These are phyloP conservation scores for Gonatopus flavifemur DNA, from an alignment of 1,140 invertebrate species.

Conservation along the genomic window DNA sequence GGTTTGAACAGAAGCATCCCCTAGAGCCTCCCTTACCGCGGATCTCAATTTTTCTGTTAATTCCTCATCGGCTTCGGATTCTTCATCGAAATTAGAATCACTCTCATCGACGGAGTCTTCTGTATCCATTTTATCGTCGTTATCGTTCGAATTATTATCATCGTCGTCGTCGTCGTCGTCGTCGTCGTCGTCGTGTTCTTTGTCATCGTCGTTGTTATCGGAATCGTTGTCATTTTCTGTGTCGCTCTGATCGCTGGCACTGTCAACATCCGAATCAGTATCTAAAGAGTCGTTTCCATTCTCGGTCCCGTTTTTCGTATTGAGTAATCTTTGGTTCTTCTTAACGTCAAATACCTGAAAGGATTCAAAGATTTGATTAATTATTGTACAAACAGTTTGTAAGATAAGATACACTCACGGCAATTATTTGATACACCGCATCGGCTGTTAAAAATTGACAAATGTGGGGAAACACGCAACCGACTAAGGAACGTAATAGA, in stretches of 20 bases:
- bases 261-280: too few relatives aligned
- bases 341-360: slow-evolving; percentile 65
- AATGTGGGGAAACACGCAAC: slow-evolving; percentile 72
- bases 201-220: slow-evolving; percentile 52
- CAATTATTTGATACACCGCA: slow-evolving; percentile 72
- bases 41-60: slow-evolving; percentile 67
- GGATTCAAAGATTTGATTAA: too few relatives aligned
- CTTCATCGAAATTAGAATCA: slow-evolving; percentile 53
- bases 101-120: slow-evolving; percentile 51
- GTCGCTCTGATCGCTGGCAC: too few relatives aligned
- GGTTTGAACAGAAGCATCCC: slow-evolving; percentile 58
- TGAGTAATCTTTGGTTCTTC: slow-evolving; percentile 64
- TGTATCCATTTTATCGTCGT: slow-evolving; percentile 41
- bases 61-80: slow-evolving; percentile 64
- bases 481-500: slow-evolving; percentile 68
- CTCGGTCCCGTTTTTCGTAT: slow-evolving; percentile 27
- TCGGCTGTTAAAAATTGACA: slow-evolving; percentile 68
- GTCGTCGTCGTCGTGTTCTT: slow-evolving; percentile 50
- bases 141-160: slow-evolving; percentile 24
- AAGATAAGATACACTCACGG: slow-evolving; percentile 57
- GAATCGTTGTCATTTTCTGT: slow-evolving; percentile 25
- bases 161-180: slow-evolving; percentile 44
- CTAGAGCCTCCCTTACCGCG: slow-evolving; percentile 67
- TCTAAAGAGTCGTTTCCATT: too few relatives aligned
- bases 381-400: too few relatives aligned